These are phyloP conservation scores for Eudasyphora cyanicolor DNA, from an alignment of 2,888 invertebrate genomes.

Conservation along the genomic window DNA sequence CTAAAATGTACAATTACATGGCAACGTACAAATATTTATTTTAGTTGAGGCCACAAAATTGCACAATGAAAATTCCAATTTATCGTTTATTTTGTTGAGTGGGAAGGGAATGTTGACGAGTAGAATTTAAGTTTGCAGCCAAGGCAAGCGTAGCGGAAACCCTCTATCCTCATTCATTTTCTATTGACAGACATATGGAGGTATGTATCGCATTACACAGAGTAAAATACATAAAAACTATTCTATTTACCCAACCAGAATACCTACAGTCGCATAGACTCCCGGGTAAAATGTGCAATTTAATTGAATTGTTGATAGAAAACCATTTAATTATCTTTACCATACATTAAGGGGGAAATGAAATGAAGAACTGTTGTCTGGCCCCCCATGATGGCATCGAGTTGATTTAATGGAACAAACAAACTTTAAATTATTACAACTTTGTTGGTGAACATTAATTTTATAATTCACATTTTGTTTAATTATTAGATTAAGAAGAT, in stretches of 20 bases:
- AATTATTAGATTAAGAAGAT: too few species aligned
- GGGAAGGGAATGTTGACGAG: neutral
- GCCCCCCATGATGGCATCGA: too few species aligned
- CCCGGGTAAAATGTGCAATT: neutral
- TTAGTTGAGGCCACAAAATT: conserved; percentile 60
- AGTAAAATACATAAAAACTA: neutral
- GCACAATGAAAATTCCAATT: conserved; percentile 59
- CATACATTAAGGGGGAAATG: neutral
- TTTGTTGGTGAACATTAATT: neutral
- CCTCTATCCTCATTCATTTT: too few species aligned
- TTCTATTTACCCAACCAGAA: neutral
- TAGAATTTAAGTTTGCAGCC: too few species aligned
- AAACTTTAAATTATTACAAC: neutral
- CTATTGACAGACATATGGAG: conserved; percentile 3
- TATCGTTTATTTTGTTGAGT: conserved; percentile 43
- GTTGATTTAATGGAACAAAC: neutral
- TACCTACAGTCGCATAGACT: neutral
- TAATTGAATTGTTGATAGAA: neutral
- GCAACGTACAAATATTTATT: conserved; percentile 57
- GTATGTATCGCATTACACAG: conserved; percentile 40
- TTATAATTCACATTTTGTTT: too few species aligned
- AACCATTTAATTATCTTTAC: neutral
- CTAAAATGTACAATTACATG: conserved; percentile 46
- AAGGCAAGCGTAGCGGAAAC: too few species aligned
- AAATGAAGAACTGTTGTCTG: neutral